These are phyloP conservation scores for Morpho achilles DNA, from an alignment of 2,888 invertebrate species.

Conservation along the genomic window DNA sequence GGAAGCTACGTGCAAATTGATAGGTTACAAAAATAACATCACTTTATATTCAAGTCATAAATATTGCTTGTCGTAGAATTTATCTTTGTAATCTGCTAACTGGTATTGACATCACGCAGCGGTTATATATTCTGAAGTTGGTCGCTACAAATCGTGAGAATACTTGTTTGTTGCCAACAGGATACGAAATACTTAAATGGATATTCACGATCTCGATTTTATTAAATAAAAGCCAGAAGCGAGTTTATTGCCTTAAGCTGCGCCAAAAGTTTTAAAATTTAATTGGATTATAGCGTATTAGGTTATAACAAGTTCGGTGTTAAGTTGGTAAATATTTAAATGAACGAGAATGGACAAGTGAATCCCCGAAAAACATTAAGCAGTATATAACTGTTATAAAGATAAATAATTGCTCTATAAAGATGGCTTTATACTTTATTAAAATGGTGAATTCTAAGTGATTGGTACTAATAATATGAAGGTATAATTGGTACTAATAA, in stretches of 20 bases:
- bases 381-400: no score
- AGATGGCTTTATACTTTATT: no score
- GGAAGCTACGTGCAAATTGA: slow-evolving; percentile 8
- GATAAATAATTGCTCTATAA: no score
- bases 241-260: no score
- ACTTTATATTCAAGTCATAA: slow-evolving; percentile 14
- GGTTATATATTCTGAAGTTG: slow-evolving; percentile 10
- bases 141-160: slow-evolving; percentile 26
- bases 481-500: no score
- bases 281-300: no score
- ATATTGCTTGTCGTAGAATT: slow-evolving; percentile 9
- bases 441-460: no score
- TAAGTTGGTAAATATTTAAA: neutral
- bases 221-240: no score
- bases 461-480: no score
- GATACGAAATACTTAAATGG: slow-evolving; percentile 10
- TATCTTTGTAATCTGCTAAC: slow-evolving; percentile 10
- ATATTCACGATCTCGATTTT: neutral
- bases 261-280: no score
- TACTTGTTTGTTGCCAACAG: slow-evolving; percentile 25
- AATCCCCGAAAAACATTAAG: no score
- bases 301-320: no score
- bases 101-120: slow-evolving; percentile 11
- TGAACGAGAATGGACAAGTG: slow-evolving; percentile 16
- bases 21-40: slow-evolving; percentile 5